Base-by-base conservation (phyloP, 2,888 invertebrate species). In the Xanthia togata region DNA sequence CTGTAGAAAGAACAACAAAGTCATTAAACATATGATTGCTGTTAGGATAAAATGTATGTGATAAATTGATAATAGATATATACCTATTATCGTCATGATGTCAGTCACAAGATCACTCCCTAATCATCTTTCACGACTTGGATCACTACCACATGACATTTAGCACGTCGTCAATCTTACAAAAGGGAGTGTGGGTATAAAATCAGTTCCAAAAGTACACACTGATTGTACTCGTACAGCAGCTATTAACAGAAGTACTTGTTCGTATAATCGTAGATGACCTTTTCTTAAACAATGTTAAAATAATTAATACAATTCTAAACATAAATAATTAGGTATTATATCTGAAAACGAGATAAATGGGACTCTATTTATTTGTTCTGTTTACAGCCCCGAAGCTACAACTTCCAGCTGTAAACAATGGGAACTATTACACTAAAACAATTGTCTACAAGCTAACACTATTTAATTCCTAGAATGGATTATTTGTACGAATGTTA, bases 11-110 rank as follows among this genome's bases (percentile, higher is more conserved):
- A 82, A 79, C 50, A 76, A 82, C 64, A 74, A 62, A 83, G 60
- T 65, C 70, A 70, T 72, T 85, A 70, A 70, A 69, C 44, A 82
- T 69, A 59, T n/a, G n/a, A n/a, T 70, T 67, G 55, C 23, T 77
- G 41, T 67, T 62, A 53, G 44, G 63, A 57, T 38, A 67, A 14
- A 35, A 23, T n/a, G 9, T 35, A n/a, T 14, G 9, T 31, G 55
- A 75, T 57, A 59, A 31, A 31, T 31, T 31, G 31, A 31, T 31
- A 31, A 31, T n/a, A n/a, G n/a, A n/a, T 17, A 31, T 20, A 17
- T 26, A n/a, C 23, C n/a, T 53, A 44, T 59, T 68, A 64, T 59
- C 57, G 23, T 59, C 70, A 65, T 47, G 4, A 60, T 67, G 60
- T 60, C 65, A 62, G 55, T 55, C 55, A 35, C 23, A 4, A 69